Evolutionary conservation across 2,888 invertebrate genomes (phyloP), one percentile per base, ranked within the genome.

Genomic region (Xylophagus ater): DNA sequence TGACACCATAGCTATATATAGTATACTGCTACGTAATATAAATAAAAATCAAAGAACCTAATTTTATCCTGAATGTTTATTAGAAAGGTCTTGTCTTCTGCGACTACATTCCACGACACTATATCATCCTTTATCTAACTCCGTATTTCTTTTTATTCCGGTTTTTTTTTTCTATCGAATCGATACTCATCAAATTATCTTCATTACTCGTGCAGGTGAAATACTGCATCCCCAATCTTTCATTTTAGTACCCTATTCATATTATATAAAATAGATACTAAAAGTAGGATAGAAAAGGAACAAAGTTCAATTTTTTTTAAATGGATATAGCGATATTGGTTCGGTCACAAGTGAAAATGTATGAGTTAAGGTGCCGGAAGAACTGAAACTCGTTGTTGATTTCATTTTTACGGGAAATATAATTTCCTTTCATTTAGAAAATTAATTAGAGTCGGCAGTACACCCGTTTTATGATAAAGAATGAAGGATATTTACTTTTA

Each of bases 171-270:
- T n/a, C 41, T 35, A 44, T 44, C 41, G 41, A 44, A 44, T 44
- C 44, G 44, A 44, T 44, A 44, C 41, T 41, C 44, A 44, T 44
- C 44, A 41, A 44, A 44, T 44, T 44, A 44, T 44, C 38, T 34
- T 44, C 44, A 44, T 44, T 44, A 44, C 41, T 32, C 23, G 21
- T 23, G 17, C 35, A 33, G 31, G 32, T 35, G 23, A 17, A 35
- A 10, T 31, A 24, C 18, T 17, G 29, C 25, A 28, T n/a, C n/a
- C n/a, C n/a, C n/a, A n/a, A n/a, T n/a, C n/a, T n/a, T n/a, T n/a
- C n/a, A n/a, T n/a, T n/a, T n/a, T n/a, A n/a, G n/a, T n/a, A n/a
- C n/a, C n/a, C n/a, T n/a, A n/a, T n/a, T n/a, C n/a, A n/a, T n/a
- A n/a, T n/a, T n/a, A 10, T 21, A 8, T 4, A 7, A 4, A 23